Conservation (phyloP, 2,888 invertebrate genomes). For the Apoda limacodes region DNA sequence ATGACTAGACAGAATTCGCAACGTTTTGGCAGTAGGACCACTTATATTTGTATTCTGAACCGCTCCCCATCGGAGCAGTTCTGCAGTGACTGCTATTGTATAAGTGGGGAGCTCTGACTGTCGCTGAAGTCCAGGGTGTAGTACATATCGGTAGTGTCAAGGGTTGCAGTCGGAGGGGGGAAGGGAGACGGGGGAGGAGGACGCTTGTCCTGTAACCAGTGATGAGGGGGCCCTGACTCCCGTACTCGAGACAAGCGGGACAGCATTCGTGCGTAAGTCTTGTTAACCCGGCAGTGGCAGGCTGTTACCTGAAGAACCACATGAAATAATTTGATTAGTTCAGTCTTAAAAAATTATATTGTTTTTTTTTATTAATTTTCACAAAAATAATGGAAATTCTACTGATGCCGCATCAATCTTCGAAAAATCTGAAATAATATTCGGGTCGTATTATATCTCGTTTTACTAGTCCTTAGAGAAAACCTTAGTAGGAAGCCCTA, state of each 20-base stretch:
- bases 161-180: slow-evolving; percentile 51
- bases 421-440: too few relatives aligned
- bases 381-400: too few relatives aligned
- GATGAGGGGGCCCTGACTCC: slow-evolving; percentile 48
- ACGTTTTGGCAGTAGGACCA: background rate
- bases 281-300: slow-evolving; percentile 83
- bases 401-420: too few relatives aligned
- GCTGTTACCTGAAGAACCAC: slow-evolving; percentile 73
- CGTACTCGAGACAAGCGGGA: slow-evolving; percentile 62
- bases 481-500: too few relatives aligned
- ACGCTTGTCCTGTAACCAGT: slow-evolving; percentile 73
- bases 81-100: slow-evolving; percentile 72
- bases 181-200: slow-evolving; percentile 29
- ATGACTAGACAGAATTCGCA: too few relatives aligned
- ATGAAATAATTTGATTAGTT: background rate
- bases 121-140: slow-evolving; percentile 83
- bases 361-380: too few relatives aligned
- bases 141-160: slow-evolving; percentile 80
- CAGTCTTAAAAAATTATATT: background rate
- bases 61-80: slow-evolving; percentile 63
- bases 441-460: too few relatives aligned
- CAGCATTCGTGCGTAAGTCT: slow-evolving; percentile 77
- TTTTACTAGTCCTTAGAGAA: too few relatives aligned
- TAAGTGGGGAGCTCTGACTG: slow-evolving; percentile 80
- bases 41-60: slow-evolving; percentile 57